These are phyloP conservation scores for Pilophorus perplexus DNA, from an alignment of 2,888 invertebrate genomes.

Conservation along the genomic window DNA sequence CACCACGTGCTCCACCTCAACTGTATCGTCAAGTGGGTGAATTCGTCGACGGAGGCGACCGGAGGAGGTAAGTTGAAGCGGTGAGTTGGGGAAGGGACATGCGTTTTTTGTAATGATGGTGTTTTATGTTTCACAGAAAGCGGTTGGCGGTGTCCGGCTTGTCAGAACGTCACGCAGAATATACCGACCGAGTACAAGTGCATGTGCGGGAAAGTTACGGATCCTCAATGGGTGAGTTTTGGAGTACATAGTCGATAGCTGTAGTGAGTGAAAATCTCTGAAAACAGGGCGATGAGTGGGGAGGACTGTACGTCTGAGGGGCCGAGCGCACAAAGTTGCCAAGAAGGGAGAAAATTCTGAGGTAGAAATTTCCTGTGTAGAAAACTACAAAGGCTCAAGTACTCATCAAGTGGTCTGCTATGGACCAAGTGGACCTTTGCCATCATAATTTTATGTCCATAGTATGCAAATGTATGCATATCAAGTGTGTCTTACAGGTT, in stretches of 20 bases:
- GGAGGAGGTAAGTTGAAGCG: constrained; percentile 24
- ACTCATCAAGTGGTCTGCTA: no score
- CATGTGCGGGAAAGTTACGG: constrained; percentile 79
- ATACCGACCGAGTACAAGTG: constrained; percentile 82
- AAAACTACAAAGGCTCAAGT: no score
- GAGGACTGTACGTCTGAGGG: no score
- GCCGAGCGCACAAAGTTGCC: no score
- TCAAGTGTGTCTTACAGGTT: no score
- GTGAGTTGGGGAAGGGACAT: neutral
- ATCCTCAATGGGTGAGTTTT: constrained; percentile 64
- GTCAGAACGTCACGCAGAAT: constrained; percentile 74
- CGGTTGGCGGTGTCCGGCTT: constrained; percentile 95
- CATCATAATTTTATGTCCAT: no score
- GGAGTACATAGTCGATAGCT: neutral
- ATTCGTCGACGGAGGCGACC: constrained; percentile 64
- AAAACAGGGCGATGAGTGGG: no score
- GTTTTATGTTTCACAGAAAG: constrained; percentile 55
- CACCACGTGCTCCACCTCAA: constrained; percentile 88
- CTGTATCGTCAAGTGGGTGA: constrained; percentile 90
- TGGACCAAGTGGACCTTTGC: no score
- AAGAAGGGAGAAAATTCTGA: no score
- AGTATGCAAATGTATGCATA: no score
- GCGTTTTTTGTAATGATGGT: neutral
- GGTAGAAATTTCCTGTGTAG: no score
- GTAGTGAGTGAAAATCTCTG: no score